Conservation (phyloP, 92 coral and sea anemone genomes). For the Epizoanthus illoricatus region DNA sequence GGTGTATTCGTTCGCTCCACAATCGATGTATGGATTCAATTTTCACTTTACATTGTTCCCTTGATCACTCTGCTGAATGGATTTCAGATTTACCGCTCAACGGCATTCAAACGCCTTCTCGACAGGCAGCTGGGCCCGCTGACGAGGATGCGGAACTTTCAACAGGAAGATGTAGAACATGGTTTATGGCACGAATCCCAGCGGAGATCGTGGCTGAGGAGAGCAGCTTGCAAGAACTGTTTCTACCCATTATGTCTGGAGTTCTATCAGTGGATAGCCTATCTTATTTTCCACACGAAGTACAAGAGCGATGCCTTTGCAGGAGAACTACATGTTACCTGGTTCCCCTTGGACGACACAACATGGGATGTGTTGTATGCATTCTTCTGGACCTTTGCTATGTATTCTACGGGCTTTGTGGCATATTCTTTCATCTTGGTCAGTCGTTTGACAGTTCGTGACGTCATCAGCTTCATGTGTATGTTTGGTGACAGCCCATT, state of each 20-base stretch:
- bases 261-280: constrained; percentile 84
- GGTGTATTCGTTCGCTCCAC: constrained; percentile 91
- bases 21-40: constrained; percentile 91
- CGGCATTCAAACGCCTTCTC: constrained; percentile 64
- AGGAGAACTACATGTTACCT: constrained; percentile 43
- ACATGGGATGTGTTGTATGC: constrained; percentile 74
- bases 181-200: constrained; percentile 72
- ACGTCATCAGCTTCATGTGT: constrained; percentile 80
- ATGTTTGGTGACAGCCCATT: constrained; percentile 86
- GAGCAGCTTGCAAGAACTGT: constrained; percentile 77
- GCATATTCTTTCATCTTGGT: constrained; percentile 80
- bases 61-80: constrained; percentile 75
- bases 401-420: constrained; percentile 82
- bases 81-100: constrained; percentile 63
- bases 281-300: constrained; percentile 56
- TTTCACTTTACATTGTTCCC: constrained; percentile 89
- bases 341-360: constrained; percentile 36
- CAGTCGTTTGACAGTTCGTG: constrained; percentile 76
- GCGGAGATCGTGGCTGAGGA: constrained; percentile 67
- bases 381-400: constrained; percentile 78
- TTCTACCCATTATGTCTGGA: constrained; percentile 77
- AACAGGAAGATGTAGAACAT: constrained; percentile 45
- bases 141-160: constrained; percentile 46
- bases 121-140: constrained; percentile 57
- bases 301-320: constrained; percentile 61